A percentile compares a stretch with the other conserved stretches of the same genome.
Evolutionary conservation across 2,888 invertebrate genomes (phyloP).

Genomic region (Leptopilina myrica): DNA sequence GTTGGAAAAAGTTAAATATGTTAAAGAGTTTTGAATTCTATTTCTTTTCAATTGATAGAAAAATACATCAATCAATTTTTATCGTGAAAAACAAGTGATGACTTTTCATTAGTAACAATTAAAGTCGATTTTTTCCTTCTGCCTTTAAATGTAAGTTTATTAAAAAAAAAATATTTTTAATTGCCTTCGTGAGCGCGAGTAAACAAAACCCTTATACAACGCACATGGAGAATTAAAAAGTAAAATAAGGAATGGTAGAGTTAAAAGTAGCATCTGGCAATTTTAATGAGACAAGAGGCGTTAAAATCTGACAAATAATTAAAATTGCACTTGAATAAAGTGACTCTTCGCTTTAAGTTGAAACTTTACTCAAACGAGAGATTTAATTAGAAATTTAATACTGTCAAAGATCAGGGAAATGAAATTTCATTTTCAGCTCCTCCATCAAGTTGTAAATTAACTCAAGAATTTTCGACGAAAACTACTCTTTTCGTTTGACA

Average conservation of each 20-base stretch:
- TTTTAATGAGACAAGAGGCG: conserved; percentile 35
- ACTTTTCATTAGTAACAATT: not conserved
- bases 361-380: conserved; percentile 5
- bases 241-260: conserved; percentile 21
- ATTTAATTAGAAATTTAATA: conserved; percentile 25
- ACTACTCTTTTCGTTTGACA: not conserved
- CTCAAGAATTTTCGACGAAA: not conserved
- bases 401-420: conserved; percentile 12
- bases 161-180: not conserved
- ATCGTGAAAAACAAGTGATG: too few species aligned
- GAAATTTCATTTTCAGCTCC: conserved; percentile 1
- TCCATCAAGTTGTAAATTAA: conserved; percentile 28
- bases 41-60: too few species aligned
- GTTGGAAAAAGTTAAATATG: too few species aligned
- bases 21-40: too few species aligned
- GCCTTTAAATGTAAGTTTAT: not conserved
- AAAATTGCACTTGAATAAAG: conserved; percentile 30
- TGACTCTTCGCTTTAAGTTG: conserved; percentile 24
- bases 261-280: conserved; percentile 24
- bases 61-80: too few species aligned
- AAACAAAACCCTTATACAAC: not conserved
- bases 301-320: conserved; percentile 30
- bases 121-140: not conserved
- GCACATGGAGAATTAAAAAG: conserved; percentile 17
- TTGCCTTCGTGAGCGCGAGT: not conserved